Conservation (phyloP, 2,888 invertebrate species). For the Desoria tigrina region DNA sequence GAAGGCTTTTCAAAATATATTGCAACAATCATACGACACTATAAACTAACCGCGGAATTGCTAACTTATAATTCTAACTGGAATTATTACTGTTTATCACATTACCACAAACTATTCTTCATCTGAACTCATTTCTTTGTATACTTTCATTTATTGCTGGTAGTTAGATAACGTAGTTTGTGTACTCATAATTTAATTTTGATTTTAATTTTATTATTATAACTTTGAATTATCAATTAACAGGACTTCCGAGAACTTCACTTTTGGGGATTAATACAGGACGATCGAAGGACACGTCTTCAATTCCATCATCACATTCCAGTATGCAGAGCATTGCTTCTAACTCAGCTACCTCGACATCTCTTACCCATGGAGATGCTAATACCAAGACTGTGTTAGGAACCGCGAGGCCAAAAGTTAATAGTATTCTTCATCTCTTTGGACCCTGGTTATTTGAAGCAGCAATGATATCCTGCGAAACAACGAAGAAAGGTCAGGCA, state of each 20-base stretch:
- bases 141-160: no score
- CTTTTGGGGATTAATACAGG: conserved; percentile 74
- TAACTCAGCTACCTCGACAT: conserved; percentile 32
- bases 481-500: conserved; percentile 55
- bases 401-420: conserved; percentile 81
- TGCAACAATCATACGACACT: no score
- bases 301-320: conserved; percentile 68
- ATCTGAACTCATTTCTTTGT: no score
- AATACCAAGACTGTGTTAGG: conserved; percentile 57
- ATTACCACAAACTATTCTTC: no score
- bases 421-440: conserved; percentile 91
- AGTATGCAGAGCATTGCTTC: conserved; percentile 46
- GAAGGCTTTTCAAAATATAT: no score
- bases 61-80: no score
- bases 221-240: no score
- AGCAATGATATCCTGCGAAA: conserved; percentile 81
- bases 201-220: no score
- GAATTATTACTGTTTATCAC: no score
- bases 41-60: no score
- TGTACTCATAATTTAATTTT: no score
- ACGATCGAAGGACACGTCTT: conserved; percentile 60
- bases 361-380: background rate
- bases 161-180: no score
- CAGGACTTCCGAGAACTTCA: conserved; percentile 78
- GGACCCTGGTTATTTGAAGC: conserved; percentile 97